These are phyloP conservation scores for Saturnia pavonia DNA, from an alignment of 2,888 invertebrate genomes.

Conservation along the genomic window DNA sequence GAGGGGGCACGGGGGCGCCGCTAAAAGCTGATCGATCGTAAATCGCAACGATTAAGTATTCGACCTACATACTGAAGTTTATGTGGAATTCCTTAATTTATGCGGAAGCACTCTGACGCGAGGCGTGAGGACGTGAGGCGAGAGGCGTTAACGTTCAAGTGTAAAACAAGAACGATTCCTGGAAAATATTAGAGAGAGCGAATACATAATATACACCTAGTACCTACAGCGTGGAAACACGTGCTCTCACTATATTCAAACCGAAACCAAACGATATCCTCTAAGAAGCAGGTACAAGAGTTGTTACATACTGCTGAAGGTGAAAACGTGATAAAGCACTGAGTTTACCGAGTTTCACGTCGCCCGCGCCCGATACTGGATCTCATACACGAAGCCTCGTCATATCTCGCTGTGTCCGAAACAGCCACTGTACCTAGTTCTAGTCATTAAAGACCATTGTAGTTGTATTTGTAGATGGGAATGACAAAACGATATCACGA, in stretches of 20 bases:
- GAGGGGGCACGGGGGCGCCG: not conserved
- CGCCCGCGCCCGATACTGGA: too few species aligned
- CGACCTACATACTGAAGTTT: slow-evolving; percentile 8
- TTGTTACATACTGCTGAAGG: not conserved
- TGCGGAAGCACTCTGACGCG: not conserved
- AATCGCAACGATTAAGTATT: slow-evolving; percentile 9
- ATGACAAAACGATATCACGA: too few species aligned
- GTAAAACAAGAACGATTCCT: not conserved
- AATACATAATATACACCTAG: not conserved
- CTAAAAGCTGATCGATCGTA: slow-evolving; percentile 2
- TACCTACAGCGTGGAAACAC: too few species aligned
- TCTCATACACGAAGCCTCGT: too few species aligned
- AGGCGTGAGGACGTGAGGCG: not conserved
- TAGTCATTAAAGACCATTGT: too few species aligned
- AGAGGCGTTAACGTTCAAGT: too few species aligned
- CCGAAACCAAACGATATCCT: not conserved
- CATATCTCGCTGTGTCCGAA: too few species aligned
- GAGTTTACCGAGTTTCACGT: too few species aligned
- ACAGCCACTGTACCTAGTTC: too few species aligned
- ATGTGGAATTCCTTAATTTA: slow-evolving; percentile 4
- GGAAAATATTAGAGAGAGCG: not conserved
- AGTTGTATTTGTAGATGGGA: too few species aligned
- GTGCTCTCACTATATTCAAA: not conserved
- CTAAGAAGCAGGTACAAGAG: not conserved
- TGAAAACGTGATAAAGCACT: too few species aligned